Conservation (phyloP, 2,888 invertebrate genomes). For the Cryptophagus acutangulus region DNA sequence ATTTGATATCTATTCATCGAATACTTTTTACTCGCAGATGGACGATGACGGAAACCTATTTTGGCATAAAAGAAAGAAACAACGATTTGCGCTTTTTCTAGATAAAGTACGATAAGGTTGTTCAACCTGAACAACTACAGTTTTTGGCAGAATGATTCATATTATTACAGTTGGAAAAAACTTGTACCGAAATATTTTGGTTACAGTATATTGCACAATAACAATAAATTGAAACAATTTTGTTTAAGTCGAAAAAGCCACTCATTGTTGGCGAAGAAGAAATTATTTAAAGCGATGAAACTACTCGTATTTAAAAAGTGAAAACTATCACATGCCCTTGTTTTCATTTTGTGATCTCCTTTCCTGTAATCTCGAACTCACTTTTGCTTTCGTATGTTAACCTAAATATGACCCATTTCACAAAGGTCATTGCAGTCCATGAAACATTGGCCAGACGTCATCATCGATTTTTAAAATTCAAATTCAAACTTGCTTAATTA, state of each 20-base stretch:
- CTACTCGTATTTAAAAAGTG: conserved; percentile 26
- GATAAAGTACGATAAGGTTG: no score
- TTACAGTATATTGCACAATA: conserved; percentile 26
- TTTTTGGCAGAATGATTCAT: conserved; percentile 26
- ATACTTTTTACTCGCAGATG: no score
- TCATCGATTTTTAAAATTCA: no score
- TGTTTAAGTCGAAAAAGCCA: no score
- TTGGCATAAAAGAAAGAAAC: neutral
- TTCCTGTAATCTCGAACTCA: conserved; percentile 30
- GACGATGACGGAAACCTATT: no score
- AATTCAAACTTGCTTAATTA: no score
- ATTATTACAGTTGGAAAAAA: conserved; percentile 14
- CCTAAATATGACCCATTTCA: conserved; percentile 35
- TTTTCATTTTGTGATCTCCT: conserved; percentile 33
- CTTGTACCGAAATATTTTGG: conserved; percentile 16
- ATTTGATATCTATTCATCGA: no score
- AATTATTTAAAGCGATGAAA: no score
- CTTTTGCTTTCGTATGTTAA: conserved; percentile 41
- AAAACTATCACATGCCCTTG: conserved; percentile 33
- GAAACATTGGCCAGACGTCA: conserved; percentile 33
- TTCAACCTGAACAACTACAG: conserved; percentile 22
- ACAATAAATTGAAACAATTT: conserved; percentile 13
- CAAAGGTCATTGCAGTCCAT: conserved; percentile 32
- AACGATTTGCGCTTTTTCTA: conserved; percentile 10
- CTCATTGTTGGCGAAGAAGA: no score